Percentiles rank a stretch among this genome's conserved stretches.
Conservation (phyloP, 2,113 vertebrate species). For the Sus scrofa region T2T-Sscrofa CM000819.6:20833501-20834000, state of each 20-base stretch:
- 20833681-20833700: not conserved
- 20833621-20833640: not conserved
- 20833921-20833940: not conserved
- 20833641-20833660: not conserved
- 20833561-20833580: not conserved
- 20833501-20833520: not conserved
- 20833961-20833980: not conserved
- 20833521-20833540: not conserved
- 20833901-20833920: not conserved
- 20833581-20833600: not conserved
- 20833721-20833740: not conserved
- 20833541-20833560: not conserved
- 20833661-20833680: not conserved
- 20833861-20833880: constrained; percentile 38
- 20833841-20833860: constrained; percentile 34
- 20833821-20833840: not conserved
- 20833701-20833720: not conserved
- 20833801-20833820: not conserved
- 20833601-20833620: not conserved
- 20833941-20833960: not conserved
- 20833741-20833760: not conserved
- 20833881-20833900: not conserved
- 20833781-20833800: not conserved
- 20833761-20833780: not conserved
- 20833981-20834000: not conserved